Percentiles rank a stretch among this genome's conserved stretches.
Evolutionary conservation across 2,113 vertebrate genomes (phyloP).

Genomic region (Gallinago undulata): DNA sequence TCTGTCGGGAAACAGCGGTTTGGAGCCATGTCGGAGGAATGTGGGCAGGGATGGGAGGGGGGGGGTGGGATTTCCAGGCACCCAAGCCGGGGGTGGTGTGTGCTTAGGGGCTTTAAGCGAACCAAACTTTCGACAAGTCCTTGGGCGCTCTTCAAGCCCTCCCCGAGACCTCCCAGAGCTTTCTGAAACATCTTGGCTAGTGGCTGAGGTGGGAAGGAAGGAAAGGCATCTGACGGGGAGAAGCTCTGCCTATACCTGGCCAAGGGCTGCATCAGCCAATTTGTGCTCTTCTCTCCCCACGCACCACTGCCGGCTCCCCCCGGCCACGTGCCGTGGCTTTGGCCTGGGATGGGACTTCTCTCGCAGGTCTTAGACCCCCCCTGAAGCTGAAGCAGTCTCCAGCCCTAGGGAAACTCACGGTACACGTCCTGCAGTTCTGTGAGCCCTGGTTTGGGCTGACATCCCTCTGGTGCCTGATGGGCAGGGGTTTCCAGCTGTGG

Average conservation of each 20-base stretch:
- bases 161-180: not conserved
- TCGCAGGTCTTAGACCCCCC: not conserved
- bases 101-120: not conserved
- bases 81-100: not conserved
- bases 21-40: not conserved
- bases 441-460: not conserved
- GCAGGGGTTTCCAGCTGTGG: not conserved
- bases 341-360: not conserved
- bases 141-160: not conserved
- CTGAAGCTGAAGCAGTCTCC: not conserved
- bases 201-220: not conserved
- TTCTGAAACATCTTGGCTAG: not conserved
- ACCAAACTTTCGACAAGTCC: not conserved
- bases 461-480: not conserved
- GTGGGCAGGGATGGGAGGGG: not conserved
- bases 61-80: not conserved
- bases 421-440: accelerated
- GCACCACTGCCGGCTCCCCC: not conserved
- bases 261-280: not conserved
- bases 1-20: not conserved
- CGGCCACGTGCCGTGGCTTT: accelerated
- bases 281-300: not conserved
- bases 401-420: not conserved
- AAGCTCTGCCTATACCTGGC: not conserved
- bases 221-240: accelerated